A percentile compares a stretch with the other conserved stretches of the same genome.
Evolutionary conservation across 2,113 vertebrate species (phyloP).

Genomic region (Callospermophilus lateralis): DNA sequence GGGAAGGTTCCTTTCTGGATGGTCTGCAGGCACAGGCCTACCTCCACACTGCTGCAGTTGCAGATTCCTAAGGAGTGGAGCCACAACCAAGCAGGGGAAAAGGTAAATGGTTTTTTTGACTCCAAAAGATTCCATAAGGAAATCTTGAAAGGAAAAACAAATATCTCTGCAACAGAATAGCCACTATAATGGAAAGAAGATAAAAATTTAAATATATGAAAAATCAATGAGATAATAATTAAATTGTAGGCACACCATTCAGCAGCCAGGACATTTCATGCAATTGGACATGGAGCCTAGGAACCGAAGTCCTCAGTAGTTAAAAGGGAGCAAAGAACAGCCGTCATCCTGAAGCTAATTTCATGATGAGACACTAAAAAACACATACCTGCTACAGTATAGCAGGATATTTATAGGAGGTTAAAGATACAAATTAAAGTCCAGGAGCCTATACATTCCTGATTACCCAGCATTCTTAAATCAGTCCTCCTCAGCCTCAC

Average conservation of each 20-base stretch:
- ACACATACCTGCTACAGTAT: conserved; percentile 88
- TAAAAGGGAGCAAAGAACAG: conserved; percentile 85
- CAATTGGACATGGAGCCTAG: conserved; percentile 86
- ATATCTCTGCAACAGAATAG: conserved; percentile 84
- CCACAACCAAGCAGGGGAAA: background rate
- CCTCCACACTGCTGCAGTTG: conserved; percentile 72
- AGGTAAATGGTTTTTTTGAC: conserved; percentile 82
- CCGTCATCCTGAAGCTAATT: conserved; percentile 88
- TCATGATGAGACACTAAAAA: conserved; percentile 86
- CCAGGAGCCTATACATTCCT: conserved; percentile 91
- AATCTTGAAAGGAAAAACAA: conserved; percentile 86
- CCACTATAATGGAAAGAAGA: conserved; percentile 85
- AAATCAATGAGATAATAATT: conserved; percentile 93
- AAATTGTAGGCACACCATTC: conserved; percentile 85
- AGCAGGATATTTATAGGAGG: conserved; percentile 93
- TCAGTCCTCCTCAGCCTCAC: conserved; percentile 92
- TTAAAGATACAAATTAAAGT: conserved; percentile 95
- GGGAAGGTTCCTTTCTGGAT: conserved; percentile 53
- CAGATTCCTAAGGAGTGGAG: conserved; percentile 68
- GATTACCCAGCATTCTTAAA: conserved; percentile 98
- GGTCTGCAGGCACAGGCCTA: conserved; percentile 67
- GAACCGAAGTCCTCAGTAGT: conserved; percentile 85
- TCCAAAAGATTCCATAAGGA: conserved; percentile 86
- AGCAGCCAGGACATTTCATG: conserved; percentile 84
- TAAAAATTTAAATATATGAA: conserved; percentile 91